Evolutionary conservation across 2,113 vertebrate genomes (phyloP), one percentile per base, ranked within the genome.

Genomic region (Corythornis madagascariensis): DNA sequence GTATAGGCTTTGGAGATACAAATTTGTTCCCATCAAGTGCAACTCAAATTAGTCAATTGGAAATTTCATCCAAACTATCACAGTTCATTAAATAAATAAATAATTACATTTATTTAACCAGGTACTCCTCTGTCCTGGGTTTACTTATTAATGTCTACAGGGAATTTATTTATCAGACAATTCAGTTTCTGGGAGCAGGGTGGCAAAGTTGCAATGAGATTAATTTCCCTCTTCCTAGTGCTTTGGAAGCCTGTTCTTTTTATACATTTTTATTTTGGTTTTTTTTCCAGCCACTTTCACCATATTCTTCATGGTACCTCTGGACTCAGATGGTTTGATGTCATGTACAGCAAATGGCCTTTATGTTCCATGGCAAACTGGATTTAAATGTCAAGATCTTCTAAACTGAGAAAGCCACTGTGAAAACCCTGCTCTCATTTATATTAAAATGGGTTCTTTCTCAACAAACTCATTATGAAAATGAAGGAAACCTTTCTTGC

Each of bases 321-420:
- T 35, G 24, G 50, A 22, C 38, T 78, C 59, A 73, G 72, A 59
- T 33, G 52, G 31, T 88, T 87, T 73, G 73, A 74, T 50, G 16
- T 73, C 64, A 47, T 33, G 59, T 53, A 64, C 20, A 91, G 74
- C 74, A 90, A 90, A 87, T 59, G 47, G 88, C 42, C 60, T 94
- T 86, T 89, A 91, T 60, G 69, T 87, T 86, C 67, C 61, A 64
- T 28, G 40, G 81, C 33, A 92, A 94, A 94, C 40, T 73, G 80
- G 40, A 88, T 93, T 95, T 92, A 90, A 95, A 87, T 14, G 75
- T 89, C 74, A 93, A 94, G 88, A 85, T 64, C 40, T 71, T 42
- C 80, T 70, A 65, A 66, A 89, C 65, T 70, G 72, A 67, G 61
- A 63, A 90, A 95, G 53, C 45, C 48, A 42, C 57, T 4, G 4